phyloP scores from a whole-genome alignment of 1,140 invertebrate species.

The Subanguina moxae region DNA sequence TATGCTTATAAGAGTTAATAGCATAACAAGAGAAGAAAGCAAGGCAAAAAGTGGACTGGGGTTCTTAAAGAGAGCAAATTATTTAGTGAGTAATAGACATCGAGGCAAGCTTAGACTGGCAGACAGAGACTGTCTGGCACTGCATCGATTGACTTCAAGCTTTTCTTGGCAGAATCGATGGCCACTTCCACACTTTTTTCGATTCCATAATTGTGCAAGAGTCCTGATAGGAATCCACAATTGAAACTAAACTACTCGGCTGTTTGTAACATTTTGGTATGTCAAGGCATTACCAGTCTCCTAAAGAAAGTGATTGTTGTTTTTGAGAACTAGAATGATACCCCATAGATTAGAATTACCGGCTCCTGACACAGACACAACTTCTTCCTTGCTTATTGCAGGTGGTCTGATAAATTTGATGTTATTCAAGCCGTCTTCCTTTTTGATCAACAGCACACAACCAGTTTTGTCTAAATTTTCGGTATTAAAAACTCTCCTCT shows the following conservation, averaged over 20 bases:
- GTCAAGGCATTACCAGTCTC: too few relatives aligned
- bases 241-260: conserved; percentile 28
- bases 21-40: too few relatives aligned
- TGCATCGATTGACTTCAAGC: conserved; percentile 14
- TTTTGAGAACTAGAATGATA: too few relatives aligned
- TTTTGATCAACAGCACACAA: not conserved
- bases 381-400: conserved; percentile 20
- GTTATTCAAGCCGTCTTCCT: not conserved
- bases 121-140: conserved; percentile 4
- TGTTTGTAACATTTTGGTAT: not conserved
- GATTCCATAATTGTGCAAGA: conserved; percentile 11
- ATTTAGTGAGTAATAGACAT: too few relatives aligned
- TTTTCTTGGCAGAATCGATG: conserved; percentile 22
- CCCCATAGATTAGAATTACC: conserved; percentile 38
- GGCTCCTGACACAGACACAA: conserved; percentile 50
- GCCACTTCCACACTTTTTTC: conserved; percentile 20
- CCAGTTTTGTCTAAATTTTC: conserved; percentile 1
- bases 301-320: too few relatives aligned
- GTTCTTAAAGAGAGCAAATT: too few relatives aligned
- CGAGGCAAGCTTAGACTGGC: too few relatives aligned
- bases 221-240: conserved; percentile 24
- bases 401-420: conserved; percentile 9
- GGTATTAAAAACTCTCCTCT: too few relatives aligned
- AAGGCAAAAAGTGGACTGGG: too few relatives aligned
- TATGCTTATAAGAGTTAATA: too few relatives aligned